phyloP scores from a whole-genome alignment of 1,140 invertebrate genomes.

The Drosophila triauraria region DNA sequence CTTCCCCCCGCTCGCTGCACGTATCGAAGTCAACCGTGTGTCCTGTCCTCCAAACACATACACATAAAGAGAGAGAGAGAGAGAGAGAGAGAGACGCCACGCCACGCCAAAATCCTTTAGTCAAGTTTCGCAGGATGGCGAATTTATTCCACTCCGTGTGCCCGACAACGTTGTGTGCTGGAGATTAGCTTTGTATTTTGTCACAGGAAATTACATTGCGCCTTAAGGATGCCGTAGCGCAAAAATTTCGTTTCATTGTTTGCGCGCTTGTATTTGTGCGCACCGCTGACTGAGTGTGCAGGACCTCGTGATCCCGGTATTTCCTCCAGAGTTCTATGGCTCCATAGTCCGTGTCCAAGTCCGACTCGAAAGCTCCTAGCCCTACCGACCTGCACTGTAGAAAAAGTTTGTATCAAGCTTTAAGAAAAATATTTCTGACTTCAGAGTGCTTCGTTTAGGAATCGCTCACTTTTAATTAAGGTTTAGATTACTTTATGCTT shows the following conservation, averaged over 20 bases:
- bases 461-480: no score
- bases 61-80: conserved; percentile 3
- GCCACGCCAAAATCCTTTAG: conserved; percentile 61
- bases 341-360: conserved; percentile 11
- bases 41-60: conserved; percentile 38
- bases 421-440: no score
- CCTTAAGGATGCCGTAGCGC: conserved; percentile 71
- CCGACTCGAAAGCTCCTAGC: conserved; percentile 7
- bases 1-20: conserved; percentile 53
- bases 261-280: conserved; percentile 40
- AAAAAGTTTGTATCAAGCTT: not conserved
- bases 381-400: conserved; percentile 9
- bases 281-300: conserved; percentile 34
- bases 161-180: conserved; percentile 49
- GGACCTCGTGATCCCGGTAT: conserved; percentile 33
- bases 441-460: not conserved
- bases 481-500: no score
- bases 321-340: conserved; percentile 37
- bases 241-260: conserved; percentile 82
- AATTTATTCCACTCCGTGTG: conserved; percentile 40
- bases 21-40: conserved; percentile 61
- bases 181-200: conserved; percentile 83
- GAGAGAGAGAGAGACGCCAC: no score
- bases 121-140: conserved; percentile 58
- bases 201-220: conserved; percentile 84